Percentiles rank a stretch among this genome's conserved stretches.
Conservation (phyloP, 2,888 invertebrate genomes). For the Pycnomerus fuliginosus region DNA sequence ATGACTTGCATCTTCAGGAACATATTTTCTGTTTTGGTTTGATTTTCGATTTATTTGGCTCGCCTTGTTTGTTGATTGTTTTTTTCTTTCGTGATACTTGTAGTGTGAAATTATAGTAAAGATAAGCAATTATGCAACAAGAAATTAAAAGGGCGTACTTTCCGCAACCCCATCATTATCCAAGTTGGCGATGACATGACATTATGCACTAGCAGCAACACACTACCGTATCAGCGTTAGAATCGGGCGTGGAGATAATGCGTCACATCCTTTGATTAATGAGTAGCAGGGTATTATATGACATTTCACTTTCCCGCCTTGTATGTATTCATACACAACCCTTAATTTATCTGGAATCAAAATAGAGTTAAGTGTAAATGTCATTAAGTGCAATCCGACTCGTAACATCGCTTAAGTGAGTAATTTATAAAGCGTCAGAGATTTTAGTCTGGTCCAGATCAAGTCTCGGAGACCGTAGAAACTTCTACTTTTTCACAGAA, state of each 20-base stretch:
- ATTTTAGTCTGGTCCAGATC: no score
- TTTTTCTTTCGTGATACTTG: neutral
- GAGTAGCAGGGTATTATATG: conserved; percentile 40
- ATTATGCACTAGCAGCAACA: conserved; percentile 37
- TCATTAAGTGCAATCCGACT: conserved; percentile 36
- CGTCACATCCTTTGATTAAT: conserved; percentile 48
- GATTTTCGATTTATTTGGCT: conserved; percentile 40
- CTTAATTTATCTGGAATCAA: conserved; percentile 36
- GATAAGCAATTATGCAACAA: neutral
- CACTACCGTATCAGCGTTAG: conserved; percentile 26
- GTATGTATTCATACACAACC: conserved; percentile 34
- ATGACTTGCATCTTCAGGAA: conserved; percentile 44
- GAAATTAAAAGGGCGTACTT: neutral
- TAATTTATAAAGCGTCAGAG: conserved; percentile 22
- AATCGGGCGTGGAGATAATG: conserved; percentile 41
- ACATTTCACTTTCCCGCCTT: conserved; percentile 39
- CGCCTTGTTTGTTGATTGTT: no score
- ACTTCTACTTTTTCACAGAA: no score
- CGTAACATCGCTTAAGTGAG: conserved; percentile 28
- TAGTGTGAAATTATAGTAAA: no score
- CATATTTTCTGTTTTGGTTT: conserved; percentile 46
- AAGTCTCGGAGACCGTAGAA: no score
- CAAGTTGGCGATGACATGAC: conserved; percentile 41
- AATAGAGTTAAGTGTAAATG: conserved; percentile 37
- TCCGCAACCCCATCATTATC: conserved; percentile 16